A percentile compares a stretch with the other conserved stretches of the same genome.
Conservation (phyloP, 2,797 vertebrate species). For the Carcharodon carcharias region DNA sequence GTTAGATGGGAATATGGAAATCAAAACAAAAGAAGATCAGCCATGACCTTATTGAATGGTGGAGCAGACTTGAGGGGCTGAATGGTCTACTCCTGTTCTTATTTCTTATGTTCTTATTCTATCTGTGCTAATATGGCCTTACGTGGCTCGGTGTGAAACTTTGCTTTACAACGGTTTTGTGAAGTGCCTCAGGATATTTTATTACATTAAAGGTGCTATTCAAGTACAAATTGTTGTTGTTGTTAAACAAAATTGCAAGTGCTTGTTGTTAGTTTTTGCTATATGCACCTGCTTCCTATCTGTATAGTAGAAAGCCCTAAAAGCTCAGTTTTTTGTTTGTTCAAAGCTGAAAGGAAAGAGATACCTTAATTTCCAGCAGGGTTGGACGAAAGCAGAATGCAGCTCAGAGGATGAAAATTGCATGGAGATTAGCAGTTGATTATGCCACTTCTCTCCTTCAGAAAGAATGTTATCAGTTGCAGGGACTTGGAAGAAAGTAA, state of each 20-base stretch:
- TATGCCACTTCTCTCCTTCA: slow-evolving; percentile 37
- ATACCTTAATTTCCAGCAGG: slow-evolving; percentile 13
- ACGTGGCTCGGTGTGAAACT: neutral
- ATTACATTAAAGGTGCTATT: neutral
- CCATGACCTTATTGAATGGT: too few relatives aligned
- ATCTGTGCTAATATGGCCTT: neutral
- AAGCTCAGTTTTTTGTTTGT: neutral
- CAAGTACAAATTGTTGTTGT: neutral
- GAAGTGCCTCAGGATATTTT: neutral
- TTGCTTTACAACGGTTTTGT: neutral
- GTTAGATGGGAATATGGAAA: too few relatives aligned
- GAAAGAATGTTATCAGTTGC: slow-evolving; percentile 45
- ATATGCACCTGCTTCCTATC: neutral
- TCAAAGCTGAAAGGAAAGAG: neutral
- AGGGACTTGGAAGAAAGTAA: slow-evolving; percentile 43
- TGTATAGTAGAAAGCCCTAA: neutral
- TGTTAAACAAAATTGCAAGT: neutral
- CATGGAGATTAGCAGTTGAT: slow-evolving; percentile 36
- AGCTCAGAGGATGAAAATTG: slow-evolving; percentile 35
- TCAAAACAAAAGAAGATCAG: too few relatives aligned
- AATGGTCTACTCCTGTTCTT: too few relatives aligned
- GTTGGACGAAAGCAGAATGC: slow-evolving; percentile 38
- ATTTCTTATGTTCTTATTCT: too few relatives aligned
- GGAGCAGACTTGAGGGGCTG: too few relatives aligned
- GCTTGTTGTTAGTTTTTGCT: neutral